Conservation (phyloP, 2,797 vertebrate species). For the Oreochromis mossambicus region DNA sequence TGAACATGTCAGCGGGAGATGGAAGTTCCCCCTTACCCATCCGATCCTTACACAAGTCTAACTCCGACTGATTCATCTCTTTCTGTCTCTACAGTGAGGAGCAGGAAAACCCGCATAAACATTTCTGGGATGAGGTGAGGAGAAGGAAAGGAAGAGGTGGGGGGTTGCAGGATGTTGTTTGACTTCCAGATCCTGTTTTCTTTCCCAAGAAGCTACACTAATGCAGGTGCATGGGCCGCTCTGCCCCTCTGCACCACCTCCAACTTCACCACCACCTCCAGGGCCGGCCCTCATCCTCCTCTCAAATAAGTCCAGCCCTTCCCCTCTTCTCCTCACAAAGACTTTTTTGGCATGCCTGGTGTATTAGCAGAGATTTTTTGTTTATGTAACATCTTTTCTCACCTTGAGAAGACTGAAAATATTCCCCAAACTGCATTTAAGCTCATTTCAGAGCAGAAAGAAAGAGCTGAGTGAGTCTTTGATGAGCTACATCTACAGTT, state of each 20-base stretch:
- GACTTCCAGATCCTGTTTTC: constrained; percentile 74
- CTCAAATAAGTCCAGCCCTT: constrained; percentile 29
- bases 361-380: neutral
- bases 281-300: neutral
- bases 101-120: constrained; percentile 52
- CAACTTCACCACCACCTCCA: neutral
- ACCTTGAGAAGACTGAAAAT: constrained; percentile 1
- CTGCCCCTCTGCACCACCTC: neutral
- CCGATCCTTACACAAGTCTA: neutral
- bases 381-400: neutral
- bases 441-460: neutral
- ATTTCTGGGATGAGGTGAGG: constrained; percentile 12
- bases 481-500: constrained; percentile 5
- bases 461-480: constrained; percentile 25
- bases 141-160: neutral
- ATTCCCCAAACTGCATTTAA: neutral
- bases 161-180: constrained; percentile 72
- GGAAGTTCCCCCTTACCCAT: neutral
- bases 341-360: neutral
- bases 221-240: constrained; percentile 62
- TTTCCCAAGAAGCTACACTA: constrained; percentile 55
- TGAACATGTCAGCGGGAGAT: neutral
- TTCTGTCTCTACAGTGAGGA: constrained; percentile 35
- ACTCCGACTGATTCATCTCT: constrained; percentile 52
- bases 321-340: neutral